Conservation (phyloP, 2,888 invertebrate species). For the Pyrrhosoma nymphula region DNA sequence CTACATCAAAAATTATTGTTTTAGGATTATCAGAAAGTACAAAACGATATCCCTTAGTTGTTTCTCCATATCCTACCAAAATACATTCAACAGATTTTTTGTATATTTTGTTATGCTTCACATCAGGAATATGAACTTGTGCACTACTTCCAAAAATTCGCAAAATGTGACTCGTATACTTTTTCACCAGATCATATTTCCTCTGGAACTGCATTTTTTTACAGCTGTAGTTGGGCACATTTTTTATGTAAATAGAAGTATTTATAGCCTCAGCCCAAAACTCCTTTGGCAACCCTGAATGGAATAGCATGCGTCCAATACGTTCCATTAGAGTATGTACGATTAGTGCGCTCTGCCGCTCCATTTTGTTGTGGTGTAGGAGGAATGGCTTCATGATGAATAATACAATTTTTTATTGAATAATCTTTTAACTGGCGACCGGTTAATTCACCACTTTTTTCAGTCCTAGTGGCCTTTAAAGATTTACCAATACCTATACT, state of each 20-base stretch:
- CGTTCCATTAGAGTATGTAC: conserved; percentile 6
- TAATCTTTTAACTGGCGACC: not conserved
- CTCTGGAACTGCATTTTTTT: not conserved
- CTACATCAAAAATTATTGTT: too few relatives aligned
- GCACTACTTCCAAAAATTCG: too few relatives aligned
- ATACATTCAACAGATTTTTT: too few relatives aligned
- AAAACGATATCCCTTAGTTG: too few relatives aligned
- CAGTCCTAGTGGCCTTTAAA: not conserved
- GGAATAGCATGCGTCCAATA: not conserved
- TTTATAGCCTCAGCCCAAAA: not conserved
- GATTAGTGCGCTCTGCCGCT: not conserved
- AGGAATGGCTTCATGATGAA: not conserved
- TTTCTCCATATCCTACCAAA: too few relatives aligned
- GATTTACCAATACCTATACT: not conserved
- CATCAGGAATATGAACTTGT: not conserved
- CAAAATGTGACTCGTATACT: too few relatives aligned
- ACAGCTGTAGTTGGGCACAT: not conserved
- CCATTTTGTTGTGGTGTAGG: conserved; percentile 16
- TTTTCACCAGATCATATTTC: not conserved
- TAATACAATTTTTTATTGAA: not conserved
- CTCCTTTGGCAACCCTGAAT: not conserved
- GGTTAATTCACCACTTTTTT: not conserved
- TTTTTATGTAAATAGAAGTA: not conserved
- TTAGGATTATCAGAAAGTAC: too few relatives aligned
- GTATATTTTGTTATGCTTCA: too few relatives aligned